These are phyloP conservation scores for Exocentrus adspersus DNA, from an alignment of 2,888 invertebrate species.

Conservation along the genomic window DNA sequence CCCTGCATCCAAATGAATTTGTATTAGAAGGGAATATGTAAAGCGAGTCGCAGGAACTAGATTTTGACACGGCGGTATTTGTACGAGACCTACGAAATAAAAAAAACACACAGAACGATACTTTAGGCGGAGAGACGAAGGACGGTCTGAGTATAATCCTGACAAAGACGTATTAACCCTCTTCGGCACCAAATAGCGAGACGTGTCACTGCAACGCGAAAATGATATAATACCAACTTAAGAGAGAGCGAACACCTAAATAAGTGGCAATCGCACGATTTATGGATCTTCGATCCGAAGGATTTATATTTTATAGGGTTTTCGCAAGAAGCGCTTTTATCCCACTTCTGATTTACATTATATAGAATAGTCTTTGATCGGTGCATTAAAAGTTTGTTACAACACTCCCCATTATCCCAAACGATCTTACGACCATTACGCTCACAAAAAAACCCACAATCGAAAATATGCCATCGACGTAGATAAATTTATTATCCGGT, in stretches of 20 bases:
- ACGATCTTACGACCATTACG: neutral
- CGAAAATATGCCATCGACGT: slow-evolving; percentile 29
- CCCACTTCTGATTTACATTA: too few species aligned
- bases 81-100: too few species aligned
- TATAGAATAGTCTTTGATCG: too few species aligned
- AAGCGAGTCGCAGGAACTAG: too few species aligned
- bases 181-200: slow-evolving; percentile 32
- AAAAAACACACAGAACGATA: slow-evolving; percentile 23
- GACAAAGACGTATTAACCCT: slow-evolving; percentile 53
- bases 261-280: slow-evolving; percentile 39
- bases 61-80: too few species aligned
- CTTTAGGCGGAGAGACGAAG: slow-evolving; percentile 46
- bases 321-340: neutral
- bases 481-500: slow-evolving; percentile 44
- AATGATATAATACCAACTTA: slow-evolving; percentile 48
- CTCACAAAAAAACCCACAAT: slow-evolving; percentile 18
- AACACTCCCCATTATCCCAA: too few species aligned
- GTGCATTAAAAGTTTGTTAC: too few species aligned
- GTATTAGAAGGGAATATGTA: slow-evolving; percentile 8
- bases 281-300: slow-evolving; percentile 29
- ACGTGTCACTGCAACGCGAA: slow-evolving; percentile 42
- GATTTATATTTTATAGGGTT: slow-evolving; percentile 9
- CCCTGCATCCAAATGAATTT: slow-evolving; percentile 24
- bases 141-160: slow-evolving; percentile 51
- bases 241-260: slow-evolving; percentile 30